A percentile compares a stretch with the other conserved stretches of the same genome.
These are phyloP conservation scores for Tor tambroides DNA, from an alignment of 2,113 vertebrate genomes.

Conservation along the genomic window DNA sequence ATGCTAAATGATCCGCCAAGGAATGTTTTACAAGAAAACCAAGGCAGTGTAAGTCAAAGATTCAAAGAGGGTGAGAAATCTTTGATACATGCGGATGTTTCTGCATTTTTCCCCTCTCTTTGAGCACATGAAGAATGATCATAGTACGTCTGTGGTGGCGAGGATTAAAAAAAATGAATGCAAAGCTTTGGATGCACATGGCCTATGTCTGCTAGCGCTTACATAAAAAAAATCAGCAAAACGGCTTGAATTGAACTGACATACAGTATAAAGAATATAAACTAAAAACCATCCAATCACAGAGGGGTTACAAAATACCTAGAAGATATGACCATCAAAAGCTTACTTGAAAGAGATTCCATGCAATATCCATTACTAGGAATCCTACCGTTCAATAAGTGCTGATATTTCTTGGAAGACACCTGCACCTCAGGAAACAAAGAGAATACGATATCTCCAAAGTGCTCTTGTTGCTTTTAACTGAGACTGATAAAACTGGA, in stretches of 20 bases:
- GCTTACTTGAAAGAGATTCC: neutral
- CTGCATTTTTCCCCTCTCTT: slow-evolving; percentile 4
- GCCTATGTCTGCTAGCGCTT: slow-evolving; percentile 22
- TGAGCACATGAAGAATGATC: slow-evolving; percentile 59
- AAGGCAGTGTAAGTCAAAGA: slow-evolving; percentile 21
- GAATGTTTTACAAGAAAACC: slow-evolving; percentile 20
- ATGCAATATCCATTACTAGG: slow-evolving; percentile 5
- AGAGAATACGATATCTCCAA: neutral
- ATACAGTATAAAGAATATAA: neutral
- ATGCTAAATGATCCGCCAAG: slow-evolving; percentile 31
- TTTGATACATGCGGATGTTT: neutral
- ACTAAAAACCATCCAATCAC: neutral
- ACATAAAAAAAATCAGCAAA: neutral
- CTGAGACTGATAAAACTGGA: neutral
- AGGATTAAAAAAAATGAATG: slow-evolving; percentile 64
- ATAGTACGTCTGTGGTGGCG: slow-evolving; percentile 53
- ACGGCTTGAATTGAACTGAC: neutral
- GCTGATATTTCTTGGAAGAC: slow-evolving; percentile 8
- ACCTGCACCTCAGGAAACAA: slow-evolving; percentile 5
- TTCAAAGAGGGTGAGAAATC: slow-evolving; percentile 4
- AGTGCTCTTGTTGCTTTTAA: slow-evolving; percentile 25
- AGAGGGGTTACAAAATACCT: neutral
- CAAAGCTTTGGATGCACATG: slow-evolving; percentile 56
- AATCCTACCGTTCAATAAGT: neutral
- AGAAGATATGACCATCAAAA: slow-evolving; percentile 9